Evolutionary conservation across 2,113 vertebrate genomes (phyloP), one percentile per base, ranked within the genome.

Genomic region (Rhipidura dahli): DNA sequence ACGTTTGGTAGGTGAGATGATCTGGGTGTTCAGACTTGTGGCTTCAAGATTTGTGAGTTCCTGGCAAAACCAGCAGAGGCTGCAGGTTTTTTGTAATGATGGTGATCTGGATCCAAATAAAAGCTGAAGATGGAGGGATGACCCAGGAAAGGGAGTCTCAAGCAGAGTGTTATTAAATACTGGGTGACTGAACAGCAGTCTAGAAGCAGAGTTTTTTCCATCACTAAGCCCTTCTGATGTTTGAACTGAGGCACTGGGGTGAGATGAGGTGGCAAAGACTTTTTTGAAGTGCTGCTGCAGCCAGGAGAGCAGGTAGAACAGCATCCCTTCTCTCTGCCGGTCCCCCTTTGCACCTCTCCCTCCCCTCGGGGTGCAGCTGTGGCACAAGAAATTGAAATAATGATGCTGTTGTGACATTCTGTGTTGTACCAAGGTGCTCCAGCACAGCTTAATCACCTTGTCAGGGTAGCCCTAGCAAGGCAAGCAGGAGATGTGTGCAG

Each of bases 341-440:
- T 30, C 23, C 33, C 17, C 1, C 10, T 54, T 37, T 33, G 44
- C 4, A 7, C 56, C 73, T 75, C n/a, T 87, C 92, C 45, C 45
- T 76, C 57, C 37, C 61, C 45, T 30, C 26, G 3, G 45, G 78
- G 30, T 44, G 27, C 54, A 65, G 45, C 70, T 69, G 57, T 7
- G 22, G 49, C 63, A 61, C 33, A 57, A 10, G 44, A 39, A 61
- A 31, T 53, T 23, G 45, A 61, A 87, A 44, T 76, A 64, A 84
- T 9, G 15, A 45, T 0, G 0, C 45, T 77, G 28, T 69, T 77
- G 64, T n/a, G 47, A 72, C 75, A 33, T 33, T 44, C 37, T 30
- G 4, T 30, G 10, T 54, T 0, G 1, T 44, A 23, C 54, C 22
- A 50, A 44, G 35, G n/a, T 40, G 65, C 54, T 85, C 21, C 1